Conservation (phyloP, 2,113 vertebrate species). For the Apteryx owenii region DNA sequence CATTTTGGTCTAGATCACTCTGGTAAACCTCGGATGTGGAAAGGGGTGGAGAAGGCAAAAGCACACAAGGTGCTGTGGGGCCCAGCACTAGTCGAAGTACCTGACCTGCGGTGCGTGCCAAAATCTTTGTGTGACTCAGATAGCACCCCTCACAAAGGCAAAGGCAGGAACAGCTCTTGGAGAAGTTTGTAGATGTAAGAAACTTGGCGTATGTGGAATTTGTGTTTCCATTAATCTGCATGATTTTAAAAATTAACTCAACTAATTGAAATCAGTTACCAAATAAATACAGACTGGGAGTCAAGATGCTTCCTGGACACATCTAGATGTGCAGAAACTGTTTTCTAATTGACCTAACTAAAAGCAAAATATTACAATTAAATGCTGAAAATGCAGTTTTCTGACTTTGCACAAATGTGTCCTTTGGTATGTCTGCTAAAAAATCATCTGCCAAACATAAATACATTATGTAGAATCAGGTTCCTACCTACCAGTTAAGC, state of each 20-base stretch:
- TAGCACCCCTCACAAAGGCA: not conserved
- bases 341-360: not conserved
- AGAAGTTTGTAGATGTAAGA: not conserved
- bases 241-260: not conserved
- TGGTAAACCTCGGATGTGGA: not conserved
- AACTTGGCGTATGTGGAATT: not conserved
- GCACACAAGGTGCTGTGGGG: fast-evolving
- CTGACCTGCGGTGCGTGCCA: not conserved
- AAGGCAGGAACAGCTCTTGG: not conserved
- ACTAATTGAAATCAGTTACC: not conserved
- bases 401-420: not conserved
- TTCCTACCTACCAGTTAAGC: not conserved
- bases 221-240: not conserved
- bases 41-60: not conserved
- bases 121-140: not conserved
- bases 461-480: not conserved
- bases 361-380: not conserved
- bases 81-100: fast-evolving
- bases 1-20: not conserved
- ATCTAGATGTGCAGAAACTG: not conserved
- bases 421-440: not conserved
- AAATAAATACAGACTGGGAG: not conserved
- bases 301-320: not conserved
- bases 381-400: not conserved
- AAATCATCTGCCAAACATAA: not conserved